phyloP scores from a whole-genome alignment of 2,888 invertebrate species.

The Hemithea aestivaria region DNA sequence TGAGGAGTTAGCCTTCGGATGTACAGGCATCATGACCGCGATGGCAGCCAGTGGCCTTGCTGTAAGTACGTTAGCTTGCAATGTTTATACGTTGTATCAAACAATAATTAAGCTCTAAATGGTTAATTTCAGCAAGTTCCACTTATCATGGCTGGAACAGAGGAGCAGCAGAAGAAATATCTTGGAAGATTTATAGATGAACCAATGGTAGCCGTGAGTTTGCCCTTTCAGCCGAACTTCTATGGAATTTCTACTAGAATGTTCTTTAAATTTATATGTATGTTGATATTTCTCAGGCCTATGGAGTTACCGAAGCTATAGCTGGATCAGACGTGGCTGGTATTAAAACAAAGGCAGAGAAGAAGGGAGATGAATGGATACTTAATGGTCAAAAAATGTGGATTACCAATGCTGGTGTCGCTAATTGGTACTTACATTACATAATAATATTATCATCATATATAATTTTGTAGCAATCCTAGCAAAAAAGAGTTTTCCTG shows the following conservation, averaged over 20 bases:
- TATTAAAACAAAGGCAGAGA: slow-evolving; percentile 93
- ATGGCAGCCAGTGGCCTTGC: slow-evolving; percentile 93
- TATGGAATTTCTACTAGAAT: too few relatives aligned
- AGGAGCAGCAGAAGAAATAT: slow-evolving; percentile 96
- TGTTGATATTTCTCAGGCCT: slow-evolving; percentile 81
- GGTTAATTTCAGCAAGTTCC: slow-evolving; percentile 88
- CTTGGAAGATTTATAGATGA: slow-evolving; percentile 93
- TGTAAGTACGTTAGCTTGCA: slow-evolving; percentile 67
- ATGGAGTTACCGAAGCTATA: slow-evolving; percentile 97
- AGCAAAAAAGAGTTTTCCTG: too few relatives aligned
- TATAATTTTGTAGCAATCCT: too few relatives aligned
- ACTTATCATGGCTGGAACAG: slow-evolving; percentile 88
- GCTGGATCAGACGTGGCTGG: slow-evolving; percentile 98
- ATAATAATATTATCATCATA: too few relatives aligned
- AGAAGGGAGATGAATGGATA: slow-evolving; percentile 96
- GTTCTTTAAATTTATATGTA: too few relatives aligned
- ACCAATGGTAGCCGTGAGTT: slow-evolving; percentile 93
- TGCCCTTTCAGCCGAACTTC: too few relatives aligned
- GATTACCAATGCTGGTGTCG: slow-evolving; percentile 98
- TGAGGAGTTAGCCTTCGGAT: slow-evolving; percentile 95
- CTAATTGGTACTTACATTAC: slow-evolving; percentile 95
- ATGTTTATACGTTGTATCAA: too few relatives aligned
- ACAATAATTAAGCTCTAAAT: too few relatives aligned
- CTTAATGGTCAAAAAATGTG: slow-evolving; percentile 99
- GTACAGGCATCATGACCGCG: slow-evolving; percentile 94